Conservation (phyloP, 2,113 vertebrate genomes). For the Vicugna pacos region DNA sequence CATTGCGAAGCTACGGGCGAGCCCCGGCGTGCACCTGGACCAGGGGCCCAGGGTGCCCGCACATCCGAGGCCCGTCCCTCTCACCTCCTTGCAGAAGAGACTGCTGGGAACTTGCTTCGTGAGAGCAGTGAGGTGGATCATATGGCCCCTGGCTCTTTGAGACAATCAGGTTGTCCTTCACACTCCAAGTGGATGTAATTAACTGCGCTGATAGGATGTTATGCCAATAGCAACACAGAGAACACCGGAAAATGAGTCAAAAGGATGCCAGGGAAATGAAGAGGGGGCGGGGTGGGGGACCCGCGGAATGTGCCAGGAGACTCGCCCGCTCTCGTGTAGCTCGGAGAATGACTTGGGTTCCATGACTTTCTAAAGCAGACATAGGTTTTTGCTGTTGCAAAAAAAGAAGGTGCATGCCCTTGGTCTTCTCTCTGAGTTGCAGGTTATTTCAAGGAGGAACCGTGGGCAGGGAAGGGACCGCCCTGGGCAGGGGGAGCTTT, state of each 20-base stretch:
- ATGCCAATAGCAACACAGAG: slow-evolving; percentile 84
- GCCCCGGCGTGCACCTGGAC: rapidly evolving
- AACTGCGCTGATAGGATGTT: slow-evolving; percentile 86
- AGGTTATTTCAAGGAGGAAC: neutral
- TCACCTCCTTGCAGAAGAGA: neutral
- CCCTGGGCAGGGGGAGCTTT: neutral
- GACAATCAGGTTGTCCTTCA: slow-evolving; percentile 87
- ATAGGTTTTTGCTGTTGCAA: neutral
- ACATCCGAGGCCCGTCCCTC: rapidly evolving
- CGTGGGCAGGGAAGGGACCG: neutral
- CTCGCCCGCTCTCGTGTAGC: neutral
- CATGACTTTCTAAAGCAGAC: neutral
- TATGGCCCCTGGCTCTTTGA: slow-evolving; percentile 80
- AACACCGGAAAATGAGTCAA: slow-evolving; percentile 83
- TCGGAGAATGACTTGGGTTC: neutral
- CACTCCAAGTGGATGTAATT: slow-evolving; percentile 88
- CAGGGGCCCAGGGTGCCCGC: neutral
- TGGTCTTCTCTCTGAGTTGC: neutral
- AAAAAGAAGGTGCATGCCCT: neutral
- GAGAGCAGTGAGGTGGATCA: slow-evolving; percentile 78
- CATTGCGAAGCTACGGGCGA: neutral
- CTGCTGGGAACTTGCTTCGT: slow-evolving; percentile 56
- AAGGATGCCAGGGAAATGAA: slow-evolving; percentile 38
- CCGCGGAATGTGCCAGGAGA: too few relatives aligned
- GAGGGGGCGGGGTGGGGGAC: neutral